Evolutionary conservation across 1,140 invertebrate species (phyloP).

Genomic region (Trigoniulus corallinus): DNA sequence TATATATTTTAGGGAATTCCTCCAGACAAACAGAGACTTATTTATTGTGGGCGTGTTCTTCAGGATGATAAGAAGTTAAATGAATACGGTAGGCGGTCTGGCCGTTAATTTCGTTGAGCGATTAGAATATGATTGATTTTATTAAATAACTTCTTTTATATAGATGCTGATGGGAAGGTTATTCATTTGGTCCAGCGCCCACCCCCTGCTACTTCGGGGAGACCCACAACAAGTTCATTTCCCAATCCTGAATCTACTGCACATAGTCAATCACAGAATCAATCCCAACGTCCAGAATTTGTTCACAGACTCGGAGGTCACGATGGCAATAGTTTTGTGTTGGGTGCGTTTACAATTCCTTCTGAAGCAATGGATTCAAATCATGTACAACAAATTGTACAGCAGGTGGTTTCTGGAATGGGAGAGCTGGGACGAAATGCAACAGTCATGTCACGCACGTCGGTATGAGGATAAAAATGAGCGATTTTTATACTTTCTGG

Average conservation of each 20-base stretch:
- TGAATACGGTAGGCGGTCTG: conserved; percentile 54
- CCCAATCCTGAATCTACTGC: conserved; percentile 6
- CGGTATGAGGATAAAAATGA: conserved; percentile 14
- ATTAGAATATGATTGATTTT: conserved; percentile 2
- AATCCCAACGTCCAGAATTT: conserved; percentile 9
- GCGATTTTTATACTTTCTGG: background rate
- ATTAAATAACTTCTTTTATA: conserved; percentile 5
- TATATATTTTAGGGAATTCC: conserved; percentile 42
- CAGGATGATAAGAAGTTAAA: conserved; percentile 74
- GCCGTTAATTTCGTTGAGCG: conserved; percentile 2
- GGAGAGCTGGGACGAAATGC: conserved; percentile 27
- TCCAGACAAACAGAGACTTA: conserved; percentile 66
- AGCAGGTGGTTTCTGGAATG: conserved; percentile 22
- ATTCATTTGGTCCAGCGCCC: conserved; percentile 77
- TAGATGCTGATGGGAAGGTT: conserved; percentile 81
- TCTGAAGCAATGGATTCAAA: conserved; percentile 23
- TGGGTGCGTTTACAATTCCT: conserved; percentile 26
- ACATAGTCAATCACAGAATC: background rate
- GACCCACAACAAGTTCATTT: conserved; percentile 6
- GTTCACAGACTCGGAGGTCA: conserved; percentile 13
- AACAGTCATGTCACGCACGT: conserved; percentile 23
- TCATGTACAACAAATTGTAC: conserved; percentile 27
- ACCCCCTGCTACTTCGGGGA: conserved; percentile 37
- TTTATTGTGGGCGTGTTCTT: conserved; percentile 80
- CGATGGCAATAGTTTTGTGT: conserved; percentile 22